Conservation (phyloP, 2,888 invertebrate genomes). For the Stictocephala bisonia region DNA sequence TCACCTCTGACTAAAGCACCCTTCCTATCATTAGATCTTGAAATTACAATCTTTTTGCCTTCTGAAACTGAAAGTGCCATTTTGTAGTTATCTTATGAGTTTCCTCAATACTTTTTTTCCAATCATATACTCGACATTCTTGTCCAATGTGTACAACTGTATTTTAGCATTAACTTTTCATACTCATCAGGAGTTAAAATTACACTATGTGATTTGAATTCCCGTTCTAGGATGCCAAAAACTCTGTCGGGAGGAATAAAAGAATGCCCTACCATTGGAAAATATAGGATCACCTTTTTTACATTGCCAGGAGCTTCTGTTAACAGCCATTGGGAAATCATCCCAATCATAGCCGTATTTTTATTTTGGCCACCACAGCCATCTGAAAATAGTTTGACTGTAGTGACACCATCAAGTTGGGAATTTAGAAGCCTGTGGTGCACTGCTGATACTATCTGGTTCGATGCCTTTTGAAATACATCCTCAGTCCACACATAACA, state of each 20-base stretch:
- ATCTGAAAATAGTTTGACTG: constrained; percentile 38
- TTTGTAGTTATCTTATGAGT: constrained; percentile 9
- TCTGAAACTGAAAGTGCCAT: constrained; percentile 42
- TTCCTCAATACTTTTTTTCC: constrained; percentile 44
- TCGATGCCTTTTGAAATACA: constrained; percentile 58
- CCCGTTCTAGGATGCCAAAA: constrained; percentile 58
- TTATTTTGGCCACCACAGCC: constrained; percentile 57
- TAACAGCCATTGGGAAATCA: constrained; percentile 57
- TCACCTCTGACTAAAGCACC: not conserved
- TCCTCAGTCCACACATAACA: constrained; percentile 61
- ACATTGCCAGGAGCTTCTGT: constrained; percentile 49
- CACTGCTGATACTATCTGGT: constrained; percentile 61
- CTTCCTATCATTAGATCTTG: not conserved
- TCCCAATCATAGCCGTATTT: constrained; percentile 59
- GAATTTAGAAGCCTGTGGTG: constrained; percentile 53
- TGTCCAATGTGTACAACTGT: constrained; percentile 48
- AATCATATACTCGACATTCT: constrained; percentile 50
- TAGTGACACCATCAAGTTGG: constrained; percentile 16
- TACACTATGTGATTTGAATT: constrained; percentile 50
- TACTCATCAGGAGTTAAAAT: constrained; percentile 53
- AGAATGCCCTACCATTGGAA: constrained; percentile 60
- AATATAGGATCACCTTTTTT: constrained; percentile 52
- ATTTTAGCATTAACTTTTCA: constrained; percentile 45
- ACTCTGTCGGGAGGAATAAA: constrained; percentile 59
- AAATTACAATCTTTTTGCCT: constrained; percentile 24